Base-by-base conservation (phyloP, 2,113 vertebrate species). In the Neogobius melanostomus region DNA sequence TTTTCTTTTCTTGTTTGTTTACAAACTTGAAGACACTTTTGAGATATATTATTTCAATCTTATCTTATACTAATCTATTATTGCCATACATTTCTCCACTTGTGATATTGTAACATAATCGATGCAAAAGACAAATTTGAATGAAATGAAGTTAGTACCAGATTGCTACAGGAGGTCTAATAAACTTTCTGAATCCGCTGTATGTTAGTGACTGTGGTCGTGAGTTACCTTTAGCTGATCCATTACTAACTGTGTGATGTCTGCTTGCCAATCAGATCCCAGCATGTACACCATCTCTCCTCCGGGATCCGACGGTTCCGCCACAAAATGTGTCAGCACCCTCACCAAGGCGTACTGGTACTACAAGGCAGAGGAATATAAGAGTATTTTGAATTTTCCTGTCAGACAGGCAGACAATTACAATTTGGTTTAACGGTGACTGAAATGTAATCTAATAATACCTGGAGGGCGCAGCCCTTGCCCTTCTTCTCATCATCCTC, bases 401-500 rank as follows among this genome's bases (percentile, higher is more conserved):
- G 28, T 36, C 28, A 36, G 28, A 36, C 28, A 36, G 28, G 4
- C 28, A 36, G 28, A 36, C 28, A 36, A 36, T 36, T 36, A 36
- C 28, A 36, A 36, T 36, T 36, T 36, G 28, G 28, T 36, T 4
- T 36, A 36, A 36, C 28, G 28, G 28, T 56, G 45, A 69, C 16
- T 61, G 62, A 53, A 36, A 67, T 53, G 54, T 48, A 79, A 71
- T 81, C 48, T 44, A 66, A 48, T 16, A 17, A 46, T 76, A 91
- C 90, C 88, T 91, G 97, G 11, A 99, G 94, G 8, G 95, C 93
- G 69, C 98, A 99, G 2, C 98, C 97, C 60, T 90, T 91, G 8
- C 96, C 96, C 56, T 93, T 95, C 79, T 88, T 94, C 85, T 99
- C 97, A 4, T 99, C 98, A 0, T 99, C 98, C 0, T 99, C 97